Conservation (phyloP, 1,140 invertebrate species). For the Ptiloglossa arizonensis region DNA sequence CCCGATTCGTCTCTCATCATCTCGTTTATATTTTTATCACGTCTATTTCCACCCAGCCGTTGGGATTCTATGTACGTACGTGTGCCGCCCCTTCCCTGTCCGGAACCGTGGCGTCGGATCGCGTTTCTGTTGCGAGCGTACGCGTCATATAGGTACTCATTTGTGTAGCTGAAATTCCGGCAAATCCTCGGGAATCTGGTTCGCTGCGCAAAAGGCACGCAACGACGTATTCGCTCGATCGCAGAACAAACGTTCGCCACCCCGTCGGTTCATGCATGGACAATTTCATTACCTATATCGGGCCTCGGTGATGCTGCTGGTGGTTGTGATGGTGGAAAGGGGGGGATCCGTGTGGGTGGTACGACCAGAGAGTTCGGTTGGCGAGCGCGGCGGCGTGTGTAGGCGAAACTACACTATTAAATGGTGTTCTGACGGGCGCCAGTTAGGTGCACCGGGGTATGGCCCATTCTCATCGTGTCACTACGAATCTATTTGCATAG, state of each 20-base stretch:
- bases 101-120: slow-evolving; percentile 10
- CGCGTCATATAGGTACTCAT: slow-evolving; percentile 44
- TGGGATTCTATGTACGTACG: slow-evolving; percentile 26
- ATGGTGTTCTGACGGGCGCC: slow-evolving; percentile 76
- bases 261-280: slow-evolving; percentile 69
- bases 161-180: slow-evolving; percentile 63
- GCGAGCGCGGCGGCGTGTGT: slow-evolving; percentile 58
- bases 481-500: slow-evolving; percentile 81
- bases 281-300: slow-evolving; percentile 79
- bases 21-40: slow-evolving; percentile 63
- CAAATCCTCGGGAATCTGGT: slow-evolving; percentile 66
- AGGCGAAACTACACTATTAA: slow-evolving; percentile 79
- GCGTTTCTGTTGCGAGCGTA: slow-evolving; percentile 43
- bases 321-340: slow-evolving; percentile 36
- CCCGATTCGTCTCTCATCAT: slow-evolving; percentile 30
- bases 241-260: slow-evolving; percentile 70
- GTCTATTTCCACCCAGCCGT: slow-evolving; percentile 60
- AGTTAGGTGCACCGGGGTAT: slow-evolving; percentile 69
- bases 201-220: slow-evolving; percentile 65
- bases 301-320: slow-evolving; percentile 28
- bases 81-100: neutral
- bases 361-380: slow-evolving; percentile 39
- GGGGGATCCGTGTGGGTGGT: slow-evolving; percentile 15
- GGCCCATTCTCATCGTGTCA: slow-evolving; percentile 76
- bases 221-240: slow-evolving; percentile 64